phyloP scores from a whole-genome alignment of 2,113 vertebrate species.

The Prunella fulvescens region DNA sequence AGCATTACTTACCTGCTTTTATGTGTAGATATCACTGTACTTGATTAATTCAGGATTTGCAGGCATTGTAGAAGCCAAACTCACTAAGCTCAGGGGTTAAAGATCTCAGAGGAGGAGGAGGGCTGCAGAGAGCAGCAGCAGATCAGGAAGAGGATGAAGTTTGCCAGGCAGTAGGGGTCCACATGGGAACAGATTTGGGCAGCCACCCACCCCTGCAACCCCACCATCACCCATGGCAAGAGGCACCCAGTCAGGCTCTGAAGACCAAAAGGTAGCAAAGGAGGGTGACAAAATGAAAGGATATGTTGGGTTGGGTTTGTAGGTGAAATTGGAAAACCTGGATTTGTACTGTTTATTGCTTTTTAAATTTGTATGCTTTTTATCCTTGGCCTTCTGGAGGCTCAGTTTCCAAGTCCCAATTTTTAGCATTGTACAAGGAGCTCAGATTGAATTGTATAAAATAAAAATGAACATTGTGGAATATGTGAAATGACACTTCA shows the following conservation, averaged over 20 bases:
- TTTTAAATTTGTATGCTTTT: background rate
- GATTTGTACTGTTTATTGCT: background rate
- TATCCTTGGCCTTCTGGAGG: background rate
- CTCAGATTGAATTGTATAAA: background rate
- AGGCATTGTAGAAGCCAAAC: background rate
- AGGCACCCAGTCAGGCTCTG: background rate
- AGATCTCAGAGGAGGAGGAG: background rate
- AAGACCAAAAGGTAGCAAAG: background rate
- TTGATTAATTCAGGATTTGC: background rate
- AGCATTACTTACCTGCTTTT: background rate
- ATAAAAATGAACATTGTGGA: background rate
- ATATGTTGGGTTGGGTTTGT: background rate
- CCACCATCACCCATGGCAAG: fast-evolving
- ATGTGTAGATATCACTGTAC: background rate
- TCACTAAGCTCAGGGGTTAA: background rate
- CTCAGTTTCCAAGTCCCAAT: background rate
- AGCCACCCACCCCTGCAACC: background rate
- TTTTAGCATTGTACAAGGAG: background rate
- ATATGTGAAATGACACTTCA: background rate
- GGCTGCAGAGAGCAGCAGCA: background rate
- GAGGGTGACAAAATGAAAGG: background rate
- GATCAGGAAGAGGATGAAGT: background rate
- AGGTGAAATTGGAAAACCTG: background rate
- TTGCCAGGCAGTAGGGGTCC: background rate
- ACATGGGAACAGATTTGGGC: background rate